These are phyloP conservation scores for Tipula unca DNA, from an alignment of 2,888 invertebrate species.

Conservation along the genomic window DNA sequence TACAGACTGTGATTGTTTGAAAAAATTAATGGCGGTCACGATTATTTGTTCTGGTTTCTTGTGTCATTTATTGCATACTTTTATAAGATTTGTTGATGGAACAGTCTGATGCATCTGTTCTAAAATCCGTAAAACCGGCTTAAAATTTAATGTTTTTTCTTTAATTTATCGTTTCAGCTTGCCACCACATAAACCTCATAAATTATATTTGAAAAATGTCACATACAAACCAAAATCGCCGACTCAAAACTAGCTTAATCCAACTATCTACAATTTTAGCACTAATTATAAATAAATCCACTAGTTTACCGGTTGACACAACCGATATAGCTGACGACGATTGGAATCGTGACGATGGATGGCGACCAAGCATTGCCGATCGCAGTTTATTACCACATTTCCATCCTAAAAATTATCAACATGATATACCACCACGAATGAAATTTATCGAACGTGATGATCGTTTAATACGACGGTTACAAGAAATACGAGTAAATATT, in stretches of 20 bases:
- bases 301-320: background rate
- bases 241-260: background rate
- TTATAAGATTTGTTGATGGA: too few relatives aligned
- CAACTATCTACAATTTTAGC: background rate
- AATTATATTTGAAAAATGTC: background rate
- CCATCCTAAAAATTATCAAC: conserved; percentile 29
- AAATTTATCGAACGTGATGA: conserved; percentile 32
- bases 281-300: background rate
- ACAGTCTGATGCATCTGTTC: too few relatives aligned
- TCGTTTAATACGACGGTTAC: conserved; percentile 34
- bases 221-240: background rate
- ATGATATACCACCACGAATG: conserved; percentile 29
- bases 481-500: conserved; percentile 24
- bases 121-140: too few relatives aligned
- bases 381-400: conserved; percentile 40
- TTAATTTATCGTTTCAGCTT: background rate
- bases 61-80: too few relatives aligned
- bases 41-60: too few relatives aligned
- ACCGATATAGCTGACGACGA: conserved; percentile 21
- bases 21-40: too few relatives aligned
- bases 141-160: background rate
- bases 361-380: conserved; percentile 31
- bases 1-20: too few relatives aligned
- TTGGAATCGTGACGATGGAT: conserved; percentile 31
- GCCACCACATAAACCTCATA: background rate